phyloP scores from a whole-genome alignment of 1,140 invertebrate species.

The Euschistus heros region DNA sequence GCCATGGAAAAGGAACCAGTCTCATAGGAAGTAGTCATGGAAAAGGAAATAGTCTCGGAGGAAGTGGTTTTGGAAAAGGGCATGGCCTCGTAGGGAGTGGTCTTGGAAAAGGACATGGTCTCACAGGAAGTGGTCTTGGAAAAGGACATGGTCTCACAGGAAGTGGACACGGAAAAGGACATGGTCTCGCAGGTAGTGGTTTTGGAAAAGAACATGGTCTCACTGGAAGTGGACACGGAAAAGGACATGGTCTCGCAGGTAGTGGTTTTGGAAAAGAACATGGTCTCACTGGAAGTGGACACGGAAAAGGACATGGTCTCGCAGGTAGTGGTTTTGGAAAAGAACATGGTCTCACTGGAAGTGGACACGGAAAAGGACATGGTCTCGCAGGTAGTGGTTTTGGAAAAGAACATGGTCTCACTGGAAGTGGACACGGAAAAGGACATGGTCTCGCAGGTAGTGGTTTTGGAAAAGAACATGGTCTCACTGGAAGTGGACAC shows the following conservation, averaged over 20 bases:
- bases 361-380: no score
- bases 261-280: not conserved
- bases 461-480: not conserved
- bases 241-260: not conserved
- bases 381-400: not conserved
- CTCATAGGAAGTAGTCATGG: not conserved
- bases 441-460: not conserved
- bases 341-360: no score
- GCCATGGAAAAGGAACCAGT: not conserved
- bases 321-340: not conserved
- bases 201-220: not conserved
- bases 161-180: no score
- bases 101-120: no score
- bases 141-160: not conserved
- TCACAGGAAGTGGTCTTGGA: not conserved
- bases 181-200: not conserved
- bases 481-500: no score
- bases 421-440: no score
- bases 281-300: no score
- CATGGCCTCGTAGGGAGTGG: no score
- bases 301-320: no score
- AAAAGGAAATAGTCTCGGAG: not conserved
- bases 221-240: no score
- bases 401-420: not conserved
- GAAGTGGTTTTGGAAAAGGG: no score